Evolutionary conservation across 2,888 invertebrate species (phyloP).

Genomic region (Andrena bucephala): DNA sequence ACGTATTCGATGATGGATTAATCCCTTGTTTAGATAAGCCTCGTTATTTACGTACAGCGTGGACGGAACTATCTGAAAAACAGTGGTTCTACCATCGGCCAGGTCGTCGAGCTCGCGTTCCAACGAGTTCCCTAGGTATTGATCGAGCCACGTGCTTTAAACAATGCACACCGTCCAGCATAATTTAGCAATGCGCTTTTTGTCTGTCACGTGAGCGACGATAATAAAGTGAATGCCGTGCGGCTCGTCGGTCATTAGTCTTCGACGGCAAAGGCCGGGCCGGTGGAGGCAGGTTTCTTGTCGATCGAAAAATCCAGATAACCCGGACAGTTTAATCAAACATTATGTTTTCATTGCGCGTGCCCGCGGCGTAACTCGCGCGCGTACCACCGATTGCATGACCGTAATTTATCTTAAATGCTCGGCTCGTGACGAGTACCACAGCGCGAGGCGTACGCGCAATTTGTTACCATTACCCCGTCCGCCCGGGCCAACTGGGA

Average conservation of each 20-base stretch:
- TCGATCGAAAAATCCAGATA: constrained; percentile 48
- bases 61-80: constrained; percentile 2
- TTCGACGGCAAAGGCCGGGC: constrained; percentile 31
- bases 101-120: not conserved
- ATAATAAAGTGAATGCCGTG: constrained; percentile 45
- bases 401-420: constrained; percentile 57
- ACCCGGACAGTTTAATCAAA: constrained; percentile 58
- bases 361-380: not conserved
- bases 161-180: constrained; percentile 1
- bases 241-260: constrained; percentile 40
- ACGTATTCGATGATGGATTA: constrained; percentile 8
- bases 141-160: constrained; percentile 21
- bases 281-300: constrained; percentile 16
- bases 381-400: constrained; percentile 44
- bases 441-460: constrained; percentile 23
- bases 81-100: not conserved
- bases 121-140: constrained; percentile 6
- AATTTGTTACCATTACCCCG: constrained; percentile 59
- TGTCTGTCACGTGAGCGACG: constrained; percentile 35
- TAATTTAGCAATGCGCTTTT: constrained; percentile 41
- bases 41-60: constrained; percentile 8
- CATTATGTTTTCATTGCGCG: constrained; percentile 54
- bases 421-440: constrained; percentile 34
- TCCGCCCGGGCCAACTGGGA: not conserved
- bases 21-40: constrained; percentile 31